Base-by-base conservation (phyloP, 2,113 vertebrate species). In the Istiophorus platypterus region DNA sequence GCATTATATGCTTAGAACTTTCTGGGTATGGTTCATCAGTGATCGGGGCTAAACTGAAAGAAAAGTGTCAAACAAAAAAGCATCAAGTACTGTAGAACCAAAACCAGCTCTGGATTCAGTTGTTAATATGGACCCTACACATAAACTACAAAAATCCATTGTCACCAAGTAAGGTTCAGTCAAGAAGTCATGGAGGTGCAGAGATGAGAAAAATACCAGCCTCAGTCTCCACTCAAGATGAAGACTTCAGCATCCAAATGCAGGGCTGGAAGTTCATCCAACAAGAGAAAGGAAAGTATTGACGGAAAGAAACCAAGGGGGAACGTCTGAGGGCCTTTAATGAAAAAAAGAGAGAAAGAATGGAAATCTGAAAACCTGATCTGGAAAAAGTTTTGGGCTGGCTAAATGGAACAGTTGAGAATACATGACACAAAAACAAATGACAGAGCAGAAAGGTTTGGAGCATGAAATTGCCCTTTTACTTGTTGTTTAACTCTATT, bases 321-420 rank as follows among this genome's bases (percentile, higher is more conserved):
- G 73, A 68, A 79, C 14, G 47, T 63, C 49, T 59, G 45, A 62
- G 41, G 41, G 39, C 39, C 41, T 82, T 64, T 72, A 26, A 74
- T n/a, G 45, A 72, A 61, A 24, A 29, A 41, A 63, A 13, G 12
- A 39, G 26, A 26, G 11, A 29, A 24, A 41, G 49, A 14, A 12
- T 73, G 76, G 85, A 85, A 87, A 85, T 84, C 63, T 84, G 56
- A 76, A 70, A 88, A 85, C 78, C 58, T 41, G 62, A 85, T 87
- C 77, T 86, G 85, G 86, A 82, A 85, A 82, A 31, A 9, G 41
- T 68, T 69, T 84, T 88, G 84, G 81, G 76, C 2, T 0, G 6
- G 37, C 29, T 31, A 9, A 70, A 81, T 2, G 78, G 87, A 91
- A 91, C 64, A 69, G 67, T 82, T 88, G 86, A 85, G 66, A 76